A percentile compares a stretch with the other conserved stretches of the same genome.
These are phyloP conservation scores for Artemia sp. DNA, from an alignment of 2,888 invertebrate genomes.

Conservation along the genomic window DNA sequence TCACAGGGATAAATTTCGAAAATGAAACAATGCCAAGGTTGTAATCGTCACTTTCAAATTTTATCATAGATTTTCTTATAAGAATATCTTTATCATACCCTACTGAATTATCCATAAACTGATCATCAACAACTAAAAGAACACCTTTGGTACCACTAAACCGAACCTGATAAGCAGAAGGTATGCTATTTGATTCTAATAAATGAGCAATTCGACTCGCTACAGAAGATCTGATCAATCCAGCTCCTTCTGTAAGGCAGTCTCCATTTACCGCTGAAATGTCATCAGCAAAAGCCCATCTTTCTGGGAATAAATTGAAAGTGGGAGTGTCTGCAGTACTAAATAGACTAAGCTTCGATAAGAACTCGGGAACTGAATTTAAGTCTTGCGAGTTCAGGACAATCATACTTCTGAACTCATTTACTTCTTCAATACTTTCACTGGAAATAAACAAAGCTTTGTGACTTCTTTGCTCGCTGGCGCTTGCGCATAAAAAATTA, in stretches of 20 bases:
- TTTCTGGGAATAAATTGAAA: background rate
- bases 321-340: conserved; percentile 1
- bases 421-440: background rate
- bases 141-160: background rate
- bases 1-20: conserved; percentile 17
- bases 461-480: conserved; percentile 15
- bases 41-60: conserved; percentile 9
- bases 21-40: conserved; percentile 15
- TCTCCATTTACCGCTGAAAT: background rate
- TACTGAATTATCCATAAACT: background rate
- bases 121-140: background rate
- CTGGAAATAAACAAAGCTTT: conserved; percentile 15
- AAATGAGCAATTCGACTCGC: background rate
- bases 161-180: conserved; percentile 14
- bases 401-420: background rate
- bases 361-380: conserved; percentile 6
- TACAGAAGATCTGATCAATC: background rate
- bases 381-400: background rate
- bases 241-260: background rate
- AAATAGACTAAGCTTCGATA: conserved; percentile 14
- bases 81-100: background rate
- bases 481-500: conserved; percentile 4
- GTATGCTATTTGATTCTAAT: background rate
- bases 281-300: background rate
- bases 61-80: conserved; percentile 16